Conservation (phyloP, 2,113 vertebrate genomes). For the Mobula birostris region DNA sequence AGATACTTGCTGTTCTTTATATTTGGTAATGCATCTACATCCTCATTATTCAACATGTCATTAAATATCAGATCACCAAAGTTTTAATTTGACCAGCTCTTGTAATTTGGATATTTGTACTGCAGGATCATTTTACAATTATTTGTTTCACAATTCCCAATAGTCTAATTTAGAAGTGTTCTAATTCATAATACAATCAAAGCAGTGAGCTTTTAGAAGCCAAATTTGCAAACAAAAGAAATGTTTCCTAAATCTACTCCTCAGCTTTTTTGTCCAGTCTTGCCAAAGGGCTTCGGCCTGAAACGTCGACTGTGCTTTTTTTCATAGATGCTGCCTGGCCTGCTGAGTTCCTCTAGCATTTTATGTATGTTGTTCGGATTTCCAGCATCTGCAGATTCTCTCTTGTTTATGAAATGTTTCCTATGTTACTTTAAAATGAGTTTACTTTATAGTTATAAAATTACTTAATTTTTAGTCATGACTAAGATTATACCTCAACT, state of each 20-base stretch:
- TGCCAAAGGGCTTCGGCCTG: too few relatives aligned
- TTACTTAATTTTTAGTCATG: not conserved
- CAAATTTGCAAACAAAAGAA: not conserved
- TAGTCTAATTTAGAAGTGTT: not conserved
- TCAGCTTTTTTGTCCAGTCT: too few relatives aligned
- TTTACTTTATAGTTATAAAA: not conserved
- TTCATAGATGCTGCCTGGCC: too few relatives aligned
- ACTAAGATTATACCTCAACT: not conserved
- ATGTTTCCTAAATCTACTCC: not conserved
- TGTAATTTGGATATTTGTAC: not conserved
- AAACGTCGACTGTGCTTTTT: too few relatives aligned
- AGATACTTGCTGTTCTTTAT: not conserved
- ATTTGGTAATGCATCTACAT: not conserved
- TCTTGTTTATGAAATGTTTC: not conserved
- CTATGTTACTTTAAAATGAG: not conserved
- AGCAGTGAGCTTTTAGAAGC: not conserved
- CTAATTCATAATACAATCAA: constrained; percentile 25
- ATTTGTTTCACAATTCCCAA: not conserved
- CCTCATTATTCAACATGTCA: not conserved
- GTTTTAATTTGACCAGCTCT: not conserved
- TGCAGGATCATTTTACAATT: not conserved
- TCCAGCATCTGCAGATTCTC: too few relatives aligned
- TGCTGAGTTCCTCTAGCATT: too few relatives aligned
- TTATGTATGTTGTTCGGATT: too few relatives aligned
- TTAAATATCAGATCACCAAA: not conserved